Conservation (phyloP, 2,113 vertebrate genomes). For the Gnathonemus longibarbis region DNA sequence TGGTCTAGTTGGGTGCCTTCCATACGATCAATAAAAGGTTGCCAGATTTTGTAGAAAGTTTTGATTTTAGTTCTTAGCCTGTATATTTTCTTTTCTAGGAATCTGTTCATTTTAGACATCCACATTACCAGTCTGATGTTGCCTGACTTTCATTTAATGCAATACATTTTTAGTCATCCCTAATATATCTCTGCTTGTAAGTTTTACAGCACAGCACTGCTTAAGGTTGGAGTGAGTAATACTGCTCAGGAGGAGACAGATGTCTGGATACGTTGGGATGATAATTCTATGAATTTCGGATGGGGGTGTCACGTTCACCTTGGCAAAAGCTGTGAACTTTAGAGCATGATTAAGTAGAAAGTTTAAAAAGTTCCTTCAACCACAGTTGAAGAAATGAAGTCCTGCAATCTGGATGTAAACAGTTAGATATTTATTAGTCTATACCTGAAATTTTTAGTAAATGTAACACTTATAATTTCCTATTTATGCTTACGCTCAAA, state of each 20-base stretch:
- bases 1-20: neutral
- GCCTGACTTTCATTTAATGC: neutral
- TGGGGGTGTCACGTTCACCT: neutral
- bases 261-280: neutral
- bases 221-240: neutral
- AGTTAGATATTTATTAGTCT: neutral
- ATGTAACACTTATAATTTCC: neutral
- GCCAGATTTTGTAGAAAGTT: neutral
- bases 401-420: neutral
- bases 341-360: neutral
- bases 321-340: neutral
- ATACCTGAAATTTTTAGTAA: neutral
- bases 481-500: neutral
- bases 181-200: neutral
- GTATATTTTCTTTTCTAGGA: neutral
- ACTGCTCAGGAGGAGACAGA: neutral
- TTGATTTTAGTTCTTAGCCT: neutral
- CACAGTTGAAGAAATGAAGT: neutral
- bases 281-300: neutral
- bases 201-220: neutral
- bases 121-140: neutral
- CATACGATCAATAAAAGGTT: neutral
- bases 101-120: neutral
- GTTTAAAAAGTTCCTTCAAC: neutral
- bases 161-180: neutral